A percentile compares a stretch with the other conserved stretches of the same genome.
Conservation (phyloP, 53 echinoderm and acorn worm genomes). For the Temnopleurus reevesii region DNA sequence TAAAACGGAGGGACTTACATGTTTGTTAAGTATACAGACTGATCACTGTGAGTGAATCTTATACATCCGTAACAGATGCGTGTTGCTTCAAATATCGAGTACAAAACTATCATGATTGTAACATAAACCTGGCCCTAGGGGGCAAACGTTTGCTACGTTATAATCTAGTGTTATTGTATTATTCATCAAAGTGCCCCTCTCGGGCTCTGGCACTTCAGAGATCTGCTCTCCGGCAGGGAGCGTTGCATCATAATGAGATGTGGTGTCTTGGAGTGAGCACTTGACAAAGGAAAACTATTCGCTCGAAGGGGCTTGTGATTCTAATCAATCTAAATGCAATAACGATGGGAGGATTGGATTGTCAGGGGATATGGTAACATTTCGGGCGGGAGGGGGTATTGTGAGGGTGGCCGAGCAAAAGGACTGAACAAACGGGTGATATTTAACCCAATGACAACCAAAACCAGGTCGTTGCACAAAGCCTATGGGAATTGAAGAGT, state of each 20-base stretch:
- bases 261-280: not conserved
- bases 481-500: too few relatives aligned
- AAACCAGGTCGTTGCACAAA: too few relatives aligned
- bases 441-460: too few relatives aligned
- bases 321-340: conserved; percentile 35
- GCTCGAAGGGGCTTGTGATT: not conserved
- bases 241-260: not conserved
- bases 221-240: not conserved
- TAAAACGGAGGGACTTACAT: too few relatives aligned
- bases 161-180: conserved; percentile 33
- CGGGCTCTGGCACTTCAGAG: not conserved
- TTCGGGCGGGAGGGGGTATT: too few relatives aligned
- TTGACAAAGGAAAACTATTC: not conserved
- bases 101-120: not conserved
- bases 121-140: not conserved
- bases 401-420: too few relatives aligned
- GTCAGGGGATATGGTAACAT: not conserved
- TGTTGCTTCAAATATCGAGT: not conserved
- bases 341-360: not conserved
- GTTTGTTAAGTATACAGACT: too few relatives aligned
- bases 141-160: not conserved
- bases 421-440: too few relatives aligned
- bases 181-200: not conserved
- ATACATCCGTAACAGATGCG: too few relatives aligned
- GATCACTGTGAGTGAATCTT: too few relatives aligned